Conservation (phyloP, 2,888 invertebrate species). For the Polydrusus tereticollis region DNA sequence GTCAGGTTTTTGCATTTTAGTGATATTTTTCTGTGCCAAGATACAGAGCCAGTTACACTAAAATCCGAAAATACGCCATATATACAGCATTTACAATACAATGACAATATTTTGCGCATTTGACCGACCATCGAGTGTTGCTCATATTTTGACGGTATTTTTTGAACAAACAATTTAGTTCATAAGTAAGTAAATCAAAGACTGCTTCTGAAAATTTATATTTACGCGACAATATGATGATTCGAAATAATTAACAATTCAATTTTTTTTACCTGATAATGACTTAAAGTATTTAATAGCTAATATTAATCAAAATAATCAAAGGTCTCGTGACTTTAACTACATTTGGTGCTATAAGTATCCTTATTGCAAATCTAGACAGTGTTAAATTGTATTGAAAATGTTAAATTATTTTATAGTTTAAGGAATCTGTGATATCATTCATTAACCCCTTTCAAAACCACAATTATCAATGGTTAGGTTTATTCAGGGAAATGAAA, state of each 20-base stretch:
- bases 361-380: constrained; percentile 23
- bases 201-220: constrained; percentile 27
- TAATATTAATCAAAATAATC: constrained; percentile 18
- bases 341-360: constrained; percentile 32
- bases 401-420: not conserved
- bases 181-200: constrained; percentile 27
- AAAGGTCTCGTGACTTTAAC: constrained; percentile 22
- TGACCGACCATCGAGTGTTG: not conserved
- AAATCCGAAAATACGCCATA: constrained; percentile 4
- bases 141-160: constrained; percentile 16
- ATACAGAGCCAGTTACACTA: constrained; percentile 1
- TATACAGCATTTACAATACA: not conserved
- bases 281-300: constrained; percentile 23
- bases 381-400: constrained; percentile 1
- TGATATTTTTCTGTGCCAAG: constrained; percentile 28
- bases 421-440: not conserved
- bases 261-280: constrained; percentile 33
- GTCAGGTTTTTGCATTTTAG: constrained; percentile 18
- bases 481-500: too few relatives aligned
- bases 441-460: not conserved
- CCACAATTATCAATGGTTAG: too few relatives aligned
- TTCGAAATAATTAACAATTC: constrained; percentile 10
- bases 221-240: constrained; percentile 1
- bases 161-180: constrained; percentile 1
- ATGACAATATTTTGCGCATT: constrained; percentile 18